A percentile compares a stretch with the other conserved stretches of the same genome.
phyloP scores from a whole-genome alignment of 2,797 vertebrate genomes.

The Myripristis murdjan region DNA sequence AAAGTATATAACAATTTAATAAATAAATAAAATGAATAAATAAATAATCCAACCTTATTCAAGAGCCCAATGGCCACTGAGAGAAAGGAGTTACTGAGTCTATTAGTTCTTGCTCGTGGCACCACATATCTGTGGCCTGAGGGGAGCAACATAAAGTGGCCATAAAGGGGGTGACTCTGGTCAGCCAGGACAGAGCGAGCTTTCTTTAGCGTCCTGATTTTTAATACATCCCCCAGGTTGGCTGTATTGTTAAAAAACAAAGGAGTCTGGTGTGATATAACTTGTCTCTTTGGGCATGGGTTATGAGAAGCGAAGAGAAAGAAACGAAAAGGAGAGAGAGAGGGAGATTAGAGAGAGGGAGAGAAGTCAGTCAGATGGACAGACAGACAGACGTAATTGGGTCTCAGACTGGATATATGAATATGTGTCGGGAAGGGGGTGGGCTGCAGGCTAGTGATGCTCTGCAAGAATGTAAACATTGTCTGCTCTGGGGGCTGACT shows the following conservation, averaged over 20 bases:
- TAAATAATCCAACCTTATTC: too few species aligned
- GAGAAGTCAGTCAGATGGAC: neutral
- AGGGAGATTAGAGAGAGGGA: neutral
- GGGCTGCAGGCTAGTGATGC: constrained; percentile 25
- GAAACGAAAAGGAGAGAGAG: neutral
- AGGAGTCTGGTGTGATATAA: neutral
- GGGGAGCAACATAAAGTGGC: too few species aligned
- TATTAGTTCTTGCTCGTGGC: too few species aligned
- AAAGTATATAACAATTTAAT: too few species aligned
- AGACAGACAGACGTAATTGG: neutral
- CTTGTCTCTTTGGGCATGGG: neutral
- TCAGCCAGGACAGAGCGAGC: too few species aligned
- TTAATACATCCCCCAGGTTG: too few species aligned
- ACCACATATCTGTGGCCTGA: too few species aligned
- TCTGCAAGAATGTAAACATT: constrained; percentile 68
- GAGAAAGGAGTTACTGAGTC: too few species aligned
- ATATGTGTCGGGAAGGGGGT: constrained; percentile 2
- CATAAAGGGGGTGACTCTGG: too few species aligned
- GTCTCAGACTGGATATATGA: neutral
- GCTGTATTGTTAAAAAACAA: neutral
- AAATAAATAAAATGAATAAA: too few species aligned
- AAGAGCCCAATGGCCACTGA: too few species aligned
- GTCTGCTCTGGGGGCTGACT: constrained; percentile 74
- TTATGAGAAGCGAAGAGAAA: neutral
- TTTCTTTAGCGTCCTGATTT: too few species aligned